A percentile compares a stretch with the other conserved stretches of the same genome.
These are phyloP conservation scores for Dryas iulia DNA, from an alignment of 1,140 invertebrate species.

Conservation along the genomic window DNA sequence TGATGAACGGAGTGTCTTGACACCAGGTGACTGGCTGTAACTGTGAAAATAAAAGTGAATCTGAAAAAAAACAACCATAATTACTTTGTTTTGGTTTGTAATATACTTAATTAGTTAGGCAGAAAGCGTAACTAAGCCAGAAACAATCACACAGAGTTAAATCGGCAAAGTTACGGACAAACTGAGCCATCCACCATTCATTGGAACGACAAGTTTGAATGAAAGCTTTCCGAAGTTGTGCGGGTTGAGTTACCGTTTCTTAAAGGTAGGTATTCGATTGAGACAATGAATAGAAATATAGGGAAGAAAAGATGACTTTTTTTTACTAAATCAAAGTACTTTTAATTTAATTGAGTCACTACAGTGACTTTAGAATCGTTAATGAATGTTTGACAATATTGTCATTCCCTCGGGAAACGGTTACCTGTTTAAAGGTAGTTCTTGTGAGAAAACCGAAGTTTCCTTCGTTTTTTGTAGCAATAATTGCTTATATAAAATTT, in stretches of 20 bases:
- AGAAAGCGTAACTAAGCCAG: constrained; percentile 2
- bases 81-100: background rate
- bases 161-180: constrained; percentile 54
- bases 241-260: constrained; percentile 30
- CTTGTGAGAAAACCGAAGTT: too few relatives aligned
- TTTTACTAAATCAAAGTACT: background rate
- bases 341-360: background rate
- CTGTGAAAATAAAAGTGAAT: too few relatives aligned
- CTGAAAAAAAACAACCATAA: background rate
- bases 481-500: background rate
- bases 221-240: constrained; percentile 62
- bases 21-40: too few relatives aligned
- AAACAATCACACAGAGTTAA: constrained; percentile 39
- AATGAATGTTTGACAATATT: background rate
- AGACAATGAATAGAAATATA: background rate
- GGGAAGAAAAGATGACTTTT: background rate
- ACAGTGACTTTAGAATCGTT: too few relatives aligned
- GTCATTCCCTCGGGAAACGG: background rate
- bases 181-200: constrained; percentile 50
- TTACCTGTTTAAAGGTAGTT: too few relatives aligned
- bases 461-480: background rate
- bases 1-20: too few relatives aligned
- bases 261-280: background rate
- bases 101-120: background rate
- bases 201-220: constrained; percentile 60